Conservation (phyloP, 2,888 invertebrate species). For the Erebia epiphron region DNA sequence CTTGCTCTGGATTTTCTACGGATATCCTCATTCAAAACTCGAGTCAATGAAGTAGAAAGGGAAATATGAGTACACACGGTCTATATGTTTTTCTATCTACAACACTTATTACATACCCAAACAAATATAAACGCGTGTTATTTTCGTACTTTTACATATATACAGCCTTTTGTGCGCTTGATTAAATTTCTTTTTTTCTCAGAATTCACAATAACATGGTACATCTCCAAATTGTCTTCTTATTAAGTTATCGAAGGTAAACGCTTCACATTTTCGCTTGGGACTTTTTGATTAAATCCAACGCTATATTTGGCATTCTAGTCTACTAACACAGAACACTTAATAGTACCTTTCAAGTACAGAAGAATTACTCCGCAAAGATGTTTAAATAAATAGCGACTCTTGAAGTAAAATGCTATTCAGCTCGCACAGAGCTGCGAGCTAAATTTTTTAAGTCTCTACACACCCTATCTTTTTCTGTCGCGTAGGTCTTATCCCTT, state of each 20-base stretch:
- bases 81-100: not conserved
- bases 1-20: no score
- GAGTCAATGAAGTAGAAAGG: no score
- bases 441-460: no score
- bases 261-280: conserved; percentile 20
- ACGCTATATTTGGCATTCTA: conserved; percentile 19
- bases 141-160: conserved; percentile 31
- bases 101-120: conserved; percentile 14
- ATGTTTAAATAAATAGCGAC: no score
- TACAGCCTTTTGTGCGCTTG: conserved; percentile 33
- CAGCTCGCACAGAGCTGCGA: no score
- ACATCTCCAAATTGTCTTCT: conserved; percentile 26
- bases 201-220: conserved; percentile 38
- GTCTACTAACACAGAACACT: not conserved
- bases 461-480: no score
- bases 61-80: not conserved
- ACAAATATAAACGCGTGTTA: conserved; percentile 31
- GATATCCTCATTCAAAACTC: no score
- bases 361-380: no score
- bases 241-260: conserved; percentile 30
- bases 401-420: no score
- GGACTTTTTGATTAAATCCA: conserved; percentile 25
- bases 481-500: no score
- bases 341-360: no score
- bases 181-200: conserved; percentile 41